Evolutionary conservation across 1,140 invertebrate genomes (phyloP), one percentile per base, ranked within the genome.

Genomic region (Drosophila albomicans): DNA sequence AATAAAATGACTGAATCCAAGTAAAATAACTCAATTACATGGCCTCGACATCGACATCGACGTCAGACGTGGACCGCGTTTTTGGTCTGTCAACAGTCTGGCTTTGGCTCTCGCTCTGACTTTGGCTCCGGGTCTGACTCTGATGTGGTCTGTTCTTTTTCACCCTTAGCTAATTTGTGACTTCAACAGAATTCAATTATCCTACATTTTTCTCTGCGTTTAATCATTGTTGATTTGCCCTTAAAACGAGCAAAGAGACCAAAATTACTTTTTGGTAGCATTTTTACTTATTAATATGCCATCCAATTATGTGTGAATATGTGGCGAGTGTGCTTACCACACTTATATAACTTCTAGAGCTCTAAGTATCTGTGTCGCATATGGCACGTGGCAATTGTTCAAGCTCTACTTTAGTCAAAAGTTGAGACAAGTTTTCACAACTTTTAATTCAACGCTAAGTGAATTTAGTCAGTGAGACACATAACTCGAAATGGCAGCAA

Each of bases 21-120:
- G 80, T 64, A 69, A 85, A 85, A 85, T 89, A 88, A 88, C 85
- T 89, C 78, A 89, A 88, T 89, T 88, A 88, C 65, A 75, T 35
- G 72, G 63, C 45, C 63, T 30, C 41, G 63, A 59, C 67, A 46
- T 65, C 11, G 5, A 35, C 54, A 15, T 65, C n/a, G 6, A 35
- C 54, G 10, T 59, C 45, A 25, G 43, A 10, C 35, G 35, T 43
- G 62, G 43, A 48, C 51, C 62, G 49, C 28, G 57, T 30, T 56
- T 30, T 10, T n/a, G 32, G 30, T 67, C 58, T 74, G 54, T 68
- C 67, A 81, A 66, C 68, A 49, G 32, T 61, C 43, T 61, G 56
- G 15, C n/a, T 32, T 1, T 32, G 30, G 3, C 49, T 45, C 41
- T 35, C 2, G 25, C 0, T 11, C 6, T 41, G 1, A 1, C 15